A percentile compares a stretch with the other conserved stretches of the same genome.
Evolutionary conservation across 2,888 invertebrate species (phyloP).

Genomic region (Drosophila leonis): DNA sequence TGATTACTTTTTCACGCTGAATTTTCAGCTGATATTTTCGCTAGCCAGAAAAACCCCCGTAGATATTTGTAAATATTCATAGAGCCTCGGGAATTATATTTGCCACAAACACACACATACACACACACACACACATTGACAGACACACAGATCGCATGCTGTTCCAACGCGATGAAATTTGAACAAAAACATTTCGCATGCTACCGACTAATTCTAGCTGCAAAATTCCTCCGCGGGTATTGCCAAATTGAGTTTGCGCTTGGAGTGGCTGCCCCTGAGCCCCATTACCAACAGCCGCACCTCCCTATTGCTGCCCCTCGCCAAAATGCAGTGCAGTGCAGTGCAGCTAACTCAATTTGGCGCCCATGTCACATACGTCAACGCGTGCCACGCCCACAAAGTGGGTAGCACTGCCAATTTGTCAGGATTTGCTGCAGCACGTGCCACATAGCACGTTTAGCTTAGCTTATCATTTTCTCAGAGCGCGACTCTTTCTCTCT

Average conservation of each 20-base stretch:
- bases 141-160: background rate
- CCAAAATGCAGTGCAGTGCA: constrained; percentile 60
- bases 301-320: background rate
- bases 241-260: constrained; percentile 72
- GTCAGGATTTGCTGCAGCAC: constrained; percentile 74
- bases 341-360: constrained; percentile 75
- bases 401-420: constrained; percentile 68
- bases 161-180: constrained; percentile 24
- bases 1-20: constrained; percentile 14
- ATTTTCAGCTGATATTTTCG: constrained; percentile 15
- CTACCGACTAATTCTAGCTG: constrained; percentile 67
- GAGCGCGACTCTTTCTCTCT: constrained; percentile 37
- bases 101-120: constrained; percentile 4
- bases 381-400: constrained; percentile 71
- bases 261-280: constrained; percentile 30
- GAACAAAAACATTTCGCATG: constrained; percentile 54
- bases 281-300: background rate
- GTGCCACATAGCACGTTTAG: constrained; percentile 78
- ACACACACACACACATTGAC: constrained; percentile 5
- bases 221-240: constrained; percentile 51
- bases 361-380: constrained; percentile 79
- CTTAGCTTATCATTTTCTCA: constrained; percentile 80
- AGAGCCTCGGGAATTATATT: constrained; percentile 35
- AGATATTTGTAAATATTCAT: constrained; percentile 51
- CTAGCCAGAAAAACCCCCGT: constrained; percentile 4